Conservation (phyloP, 1,140 invertebrate genomes). For the Portunus trituberculatus region DNA sequence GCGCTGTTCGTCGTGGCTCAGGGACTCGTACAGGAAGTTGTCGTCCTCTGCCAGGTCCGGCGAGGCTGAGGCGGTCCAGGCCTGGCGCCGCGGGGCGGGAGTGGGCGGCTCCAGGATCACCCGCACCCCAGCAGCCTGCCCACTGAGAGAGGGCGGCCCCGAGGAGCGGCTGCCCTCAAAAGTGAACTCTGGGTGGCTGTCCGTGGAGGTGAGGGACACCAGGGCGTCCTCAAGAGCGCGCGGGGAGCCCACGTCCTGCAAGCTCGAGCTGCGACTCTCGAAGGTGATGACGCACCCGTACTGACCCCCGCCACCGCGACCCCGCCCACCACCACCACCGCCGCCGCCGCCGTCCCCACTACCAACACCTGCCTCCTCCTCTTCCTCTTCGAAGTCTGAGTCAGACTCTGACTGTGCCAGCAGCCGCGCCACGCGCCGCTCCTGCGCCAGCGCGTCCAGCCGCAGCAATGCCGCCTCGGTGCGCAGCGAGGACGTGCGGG, state of each 20-base stretch:
- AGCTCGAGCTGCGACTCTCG: conserved; percentile 73
- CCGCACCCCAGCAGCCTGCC: background rate
- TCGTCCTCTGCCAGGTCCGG: conserved; percentile 62
- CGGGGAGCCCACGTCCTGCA: conserved; percentile 75
- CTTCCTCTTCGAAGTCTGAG: conserved; percentile 59
- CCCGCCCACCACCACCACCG: conserved; percentile 40
- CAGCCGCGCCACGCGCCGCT: conserved; percentile 64
- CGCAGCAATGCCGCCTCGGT: conserved; percentile 67
- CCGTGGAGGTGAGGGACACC: conserved; percentile 75
- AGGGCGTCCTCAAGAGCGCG: conserved; percentile 76
- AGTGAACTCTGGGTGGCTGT: conserved; percentile 55
- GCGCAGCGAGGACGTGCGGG: conserved; percentile 47
- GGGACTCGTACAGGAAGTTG: conserved; percentile 74
- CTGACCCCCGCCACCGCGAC: background rate
- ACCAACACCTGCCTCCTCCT: conserved; percentile 24
- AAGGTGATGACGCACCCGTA: conserved; percentile 77
- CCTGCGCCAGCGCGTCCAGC: conserved; percentile 65
- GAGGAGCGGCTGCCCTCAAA: conserved; percentile 50
- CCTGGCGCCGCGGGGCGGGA: background rate
- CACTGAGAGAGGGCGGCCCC: conserved; percentile 5
- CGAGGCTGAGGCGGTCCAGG: background rate
- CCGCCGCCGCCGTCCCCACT: background rate
- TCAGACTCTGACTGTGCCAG: conserved; percentile 73
- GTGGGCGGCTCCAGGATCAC: conserved; percentile 1
- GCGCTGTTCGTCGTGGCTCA: conserved; percentile 64